Evolutionary conservation across 2,888 invertebrate genomes (phyloP).

Genomic region (Epinotia demarniana): DNA sequence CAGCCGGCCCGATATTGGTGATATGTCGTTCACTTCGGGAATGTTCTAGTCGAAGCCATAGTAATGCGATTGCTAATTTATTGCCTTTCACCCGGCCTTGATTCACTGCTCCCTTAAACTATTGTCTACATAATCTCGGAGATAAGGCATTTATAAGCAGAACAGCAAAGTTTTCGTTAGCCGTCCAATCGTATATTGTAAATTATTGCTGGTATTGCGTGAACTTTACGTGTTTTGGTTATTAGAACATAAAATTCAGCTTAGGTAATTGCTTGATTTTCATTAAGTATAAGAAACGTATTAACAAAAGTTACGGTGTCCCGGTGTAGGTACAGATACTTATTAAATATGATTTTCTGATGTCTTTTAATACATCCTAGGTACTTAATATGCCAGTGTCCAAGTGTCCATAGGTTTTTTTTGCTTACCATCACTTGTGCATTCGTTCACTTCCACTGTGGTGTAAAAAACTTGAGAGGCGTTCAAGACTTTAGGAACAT

Average conservation of each 20-base stretch:
- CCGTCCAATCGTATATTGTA: slow-evolving; percentile 24
- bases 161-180: slow-evolving; percentile 29
- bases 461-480: no score
- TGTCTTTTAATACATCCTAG: no score
- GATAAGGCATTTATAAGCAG: slow-evolving; percentile 42
- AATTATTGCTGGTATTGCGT: slow-evolving; percentile 16
- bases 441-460: no score
- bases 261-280: no score
- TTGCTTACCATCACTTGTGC: no score
- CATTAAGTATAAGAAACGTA: no score
- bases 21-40: slow-evolving; percentile 49
- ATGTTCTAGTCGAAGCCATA: slow-evolving; percentile 44
- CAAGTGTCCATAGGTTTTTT: no score
- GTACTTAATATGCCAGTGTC: no score
- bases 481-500: no score
- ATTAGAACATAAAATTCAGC: not conserved
- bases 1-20: slow-evolving; percentile 35
- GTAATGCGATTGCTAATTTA: slow-evolving; percentile 55
- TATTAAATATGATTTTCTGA: no score
- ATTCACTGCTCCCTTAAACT: slow-evolving; percentile 50
- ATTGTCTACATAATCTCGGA: slow-evolving; percentile 46
- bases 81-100: slow-evolving; percentile 50
- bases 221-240: not conserved
- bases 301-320: no score
- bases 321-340: no score